Percentiles rank a stretch among this genome's conserved stretches.
Conservation (phyloP, 2,113 vertebrate genomes). For the Malaclemys terrapin region DNA sequence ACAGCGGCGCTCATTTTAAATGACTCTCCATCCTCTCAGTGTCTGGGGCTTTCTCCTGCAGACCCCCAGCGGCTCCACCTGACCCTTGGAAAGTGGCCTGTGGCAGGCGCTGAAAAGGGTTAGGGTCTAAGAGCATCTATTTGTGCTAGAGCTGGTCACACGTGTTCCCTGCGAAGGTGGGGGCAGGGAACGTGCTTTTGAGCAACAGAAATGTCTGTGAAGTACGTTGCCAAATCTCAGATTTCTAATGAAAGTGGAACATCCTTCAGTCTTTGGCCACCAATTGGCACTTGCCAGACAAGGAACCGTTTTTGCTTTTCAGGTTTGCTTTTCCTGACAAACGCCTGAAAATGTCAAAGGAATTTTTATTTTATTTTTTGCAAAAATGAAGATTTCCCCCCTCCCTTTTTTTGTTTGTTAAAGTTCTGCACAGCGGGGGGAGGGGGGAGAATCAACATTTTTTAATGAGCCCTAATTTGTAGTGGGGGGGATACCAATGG, state of each 20-base stretch:
- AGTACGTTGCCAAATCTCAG: background rate
- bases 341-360: background rate
- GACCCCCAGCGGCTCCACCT: too few species aligned
- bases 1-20: too few species aligned
- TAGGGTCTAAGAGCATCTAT: background rate
- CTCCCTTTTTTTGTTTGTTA: background rate
- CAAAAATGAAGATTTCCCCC: background rate
- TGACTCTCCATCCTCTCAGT: too few species aligned
- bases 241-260: background rate
- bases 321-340: background rate
- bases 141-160: background rate
- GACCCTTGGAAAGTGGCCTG: background rate
- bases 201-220: too few species aligned
- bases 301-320: background rate
- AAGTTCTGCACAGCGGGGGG: background rate
- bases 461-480: background rate
- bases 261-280: background rate
- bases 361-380: background rate
- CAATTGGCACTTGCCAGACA: background rate
- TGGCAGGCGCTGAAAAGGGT: background rate
- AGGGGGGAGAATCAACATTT: background rate
- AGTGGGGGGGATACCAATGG: background rate
- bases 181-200: too few species aligned
- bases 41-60: too few species aligned
- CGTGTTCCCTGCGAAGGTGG: background rate